Evolutionary conservation across 1,140 invertebrate genomes (phyloP), one percentile per base, ranked within the genome.

Genomic region (Apis cerana): DNA sequence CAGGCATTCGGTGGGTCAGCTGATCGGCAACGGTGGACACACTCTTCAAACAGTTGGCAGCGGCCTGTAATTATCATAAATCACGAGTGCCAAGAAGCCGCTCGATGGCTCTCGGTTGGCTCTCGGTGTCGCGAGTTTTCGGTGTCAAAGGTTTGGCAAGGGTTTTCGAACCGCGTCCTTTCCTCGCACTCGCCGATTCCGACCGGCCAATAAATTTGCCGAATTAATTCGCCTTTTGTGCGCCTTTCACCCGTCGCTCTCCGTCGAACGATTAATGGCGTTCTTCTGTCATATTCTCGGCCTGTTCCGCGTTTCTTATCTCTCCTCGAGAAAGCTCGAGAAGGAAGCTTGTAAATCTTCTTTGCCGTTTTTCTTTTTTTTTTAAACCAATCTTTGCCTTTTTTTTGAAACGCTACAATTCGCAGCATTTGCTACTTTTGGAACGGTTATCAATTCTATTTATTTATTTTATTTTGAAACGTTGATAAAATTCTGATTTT

Each of bases 191-290:
- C 75, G 80, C 43, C 64, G 54, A 61, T 56, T 48, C 74, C 62
- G 82, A 70, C 68, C 82, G 48, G 81, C 83, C 89, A 86, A 92
- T 93, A 92, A 93, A 93, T 93, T 92, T 88, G 76, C 77, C 88
- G 89, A 92, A 93, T 92, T 92, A 92, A 93, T 93, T 93, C 90
- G 88, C 90, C 92, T 92, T 92, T 93, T 92, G 91, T 92, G 88
- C 89, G 80, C 88, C 81, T 88, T 81, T 79, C 82, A 70, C 79
- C 77, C 82, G 81, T 84, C 89, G 70, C 59, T 75, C 72, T 27
- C 33, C 33, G 89, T 92, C 91, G 86, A 84, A 84, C 86, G 85
- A 92, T 92, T 92, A 92, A 92, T 91, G 89, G 86, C 33, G 33
- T 43, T 43, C 85, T 75, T 85, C 86, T 83, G 74, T 86, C 87